Evolutionary conservation across 2,888 invertebrate species (phyloP).

Genomic region (Rapana venosa): DNA sequence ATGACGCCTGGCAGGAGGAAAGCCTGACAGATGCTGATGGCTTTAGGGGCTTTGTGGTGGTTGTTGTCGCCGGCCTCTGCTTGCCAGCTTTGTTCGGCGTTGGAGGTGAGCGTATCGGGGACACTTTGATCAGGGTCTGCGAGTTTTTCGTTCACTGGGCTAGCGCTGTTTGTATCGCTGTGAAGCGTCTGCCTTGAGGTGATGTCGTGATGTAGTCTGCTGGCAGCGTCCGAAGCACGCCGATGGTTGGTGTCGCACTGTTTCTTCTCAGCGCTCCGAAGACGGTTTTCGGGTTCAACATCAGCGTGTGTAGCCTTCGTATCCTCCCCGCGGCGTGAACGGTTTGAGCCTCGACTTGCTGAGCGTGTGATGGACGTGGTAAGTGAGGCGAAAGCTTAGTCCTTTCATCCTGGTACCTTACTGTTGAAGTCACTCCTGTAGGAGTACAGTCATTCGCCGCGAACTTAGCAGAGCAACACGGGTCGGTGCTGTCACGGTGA

Average conservation of each 20-base stretch:
- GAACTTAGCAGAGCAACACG: background rate
- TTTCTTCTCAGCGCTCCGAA: background rate
- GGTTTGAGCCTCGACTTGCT: background rate
- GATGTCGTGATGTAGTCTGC: background rate
- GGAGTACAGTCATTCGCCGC: too few relatives aligned
- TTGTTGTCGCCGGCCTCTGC: background rate
- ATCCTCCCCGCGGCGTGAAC: background rate
- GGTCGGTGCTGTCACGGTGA: background rate
- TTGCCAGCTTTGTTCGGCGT: background rate
- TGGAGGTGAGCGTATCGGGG: background rate
- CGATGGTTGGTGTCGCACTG: background rate
- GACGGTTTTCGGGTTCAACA: background rate
- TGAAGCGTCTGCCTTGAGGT: background rate
- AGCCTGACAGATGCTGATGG: conserved; percentile 64
- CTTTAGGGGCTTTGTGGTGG: background rate
- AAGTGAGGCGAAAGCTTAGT: background rate
- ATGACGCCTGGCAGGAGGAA: conserved; percentile 76
- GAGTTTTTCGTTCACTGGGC: background rate
- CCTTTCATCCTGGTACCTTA: background rate
- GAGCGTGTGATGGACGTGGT: background rate
- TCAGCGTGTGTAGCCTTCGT: background rate
- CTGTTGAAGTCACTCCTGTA: background rate
- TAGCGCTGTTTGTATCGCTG: background rate
- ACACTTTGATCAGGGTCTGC: background rate
- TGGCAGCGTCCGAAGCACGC: background rate